These are phyloP conservation scores for Distichodus sexfasciatus DNA, from an alignment of 2,797 vertebrate genomes.

Conservation along the genomic window DNA sequence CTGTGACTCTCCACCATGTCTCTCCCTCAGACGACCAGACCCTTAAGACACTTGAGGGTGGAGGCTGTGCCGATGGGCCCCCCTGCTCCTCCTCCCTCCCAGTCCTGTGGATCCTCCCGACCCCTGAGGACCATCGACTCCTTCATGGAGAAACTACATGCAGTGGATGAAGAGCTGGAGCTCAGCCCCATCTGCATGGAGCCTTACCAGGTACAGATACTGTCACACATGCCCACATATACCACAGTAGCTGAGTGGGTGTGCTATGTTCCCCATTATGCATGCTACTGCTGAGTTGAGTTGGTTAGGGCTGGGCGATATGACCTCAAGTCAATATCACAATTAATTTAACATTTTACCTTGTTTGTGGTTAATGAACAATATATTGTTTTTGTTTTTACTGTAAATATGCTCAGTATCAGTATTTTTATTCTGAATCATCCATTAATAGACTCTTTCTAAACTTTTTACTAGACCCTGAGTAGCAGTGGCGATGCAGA, in stretches of 20 bases:
- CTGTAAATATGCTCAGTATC: neutral
- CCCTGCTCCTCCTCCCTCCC: constrained; percentile 63
- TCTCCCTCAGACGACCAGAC: constrained; percentile 57
- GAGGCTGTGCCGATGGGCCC: constrained; percentile 80
- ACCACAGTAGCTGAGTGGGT: constrained; percentile 30
- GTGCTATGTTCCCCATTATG: too few relatives aligned
- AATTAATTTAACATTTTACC: too few relatives aligned
- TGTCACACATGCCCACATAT: neutral
- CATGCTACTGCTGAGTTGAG: too few relatives aligned
- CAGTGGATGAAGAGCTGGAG: constrained; percentile 88
- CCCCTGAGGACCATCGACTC: constrained; percentile 71
- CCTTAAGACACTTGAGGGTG: constrained; percentile 67
- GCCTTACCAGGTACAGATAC: constrained; percentile 74
- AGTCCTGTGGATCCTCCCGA: constrained; percentile 65
- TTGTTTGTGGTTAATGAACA: too few relatives aligned
- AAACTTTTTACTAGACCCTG: constrained; percentile 64
- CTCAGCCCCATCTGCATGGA: constrained; percentile 77
- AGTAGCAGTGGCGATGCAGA: constrained; percentile 42
- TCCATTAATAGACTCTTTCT: neutral
- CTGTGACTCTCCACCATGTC: too few relatives aligned
- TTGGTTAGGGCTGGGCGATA: too few relatives aligned
- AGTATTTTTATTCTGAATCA: neutral
- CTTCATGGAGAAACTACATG: constrained; percentile 91
- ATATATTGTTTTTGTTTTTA: too few relatives aligned
- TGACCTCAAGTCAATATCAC: too few relatives aligned